Evolutionary conservation across 2,888 invertebrate genomes (phyloP).

Genomic region (Euplagia quadripunctaria): DNA sequence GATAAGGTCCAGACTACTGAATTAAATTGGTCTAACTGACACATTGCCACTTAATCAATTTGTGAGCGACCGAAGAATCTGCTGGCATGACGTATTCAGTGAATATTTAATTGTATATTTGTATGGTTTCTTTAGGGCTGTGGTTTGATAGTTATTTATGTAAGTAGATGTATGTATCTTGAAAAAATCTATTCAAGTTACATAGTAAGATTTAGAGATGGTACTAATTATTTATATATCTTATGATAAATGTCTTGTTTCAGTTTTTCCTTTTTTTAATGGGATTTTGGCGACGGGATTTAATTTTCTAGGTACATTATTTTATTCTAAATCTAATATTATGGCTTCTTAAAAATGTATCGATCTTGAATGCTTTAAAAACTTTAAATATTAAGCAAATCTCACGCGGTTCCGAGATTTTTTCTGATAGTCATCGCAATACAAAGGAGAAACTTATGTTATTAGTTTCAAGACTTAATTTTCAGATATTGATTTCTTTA

Average conservation of each 20-base stretch:
- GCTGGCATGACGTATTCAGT: slow-evolving; percentile 31
- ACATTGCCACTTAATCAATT: slow-evolving; percentile 49
- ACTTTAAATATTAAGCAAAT: too few species aligned
- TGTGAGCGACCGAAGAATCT: slow-evolving; percentile 22
- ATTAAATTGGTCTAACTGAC: slow-evolving; percentile 48
- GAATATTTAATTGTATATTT: slow-evolving; percentile 29
- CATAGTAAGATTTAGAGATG: too few species aligned
- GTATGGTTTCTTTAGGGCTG: neutral
- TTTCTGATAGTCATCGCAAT: too few species aligned
- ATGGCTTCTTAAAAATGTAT: too few species aligned
- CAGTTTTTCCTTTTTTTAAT: neutral
- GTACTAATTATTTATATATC: neutral
- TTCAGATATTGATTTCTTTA: neutral
- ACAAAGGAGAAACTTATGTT: neutral
- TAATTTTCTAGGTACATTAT: too few species aligned
- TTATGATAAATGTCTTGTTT: neutral
- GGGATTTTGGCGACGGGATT: too few species aligned
- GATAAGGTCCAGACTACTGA: slow-evolving; percentile 19
- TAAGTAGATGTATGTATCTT: neutral
- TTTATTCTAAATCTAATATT: too few species aligned
- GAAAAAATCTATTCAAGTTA: neutral
- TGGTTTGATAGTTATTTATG: neutral
- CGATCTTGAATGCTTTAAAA: too few species aligned
- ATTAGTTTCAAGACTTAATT: neutral
- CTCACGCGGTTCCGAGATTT: too few species aligned